phyloP scores from a whole-genome alignment of 2,888 invertebrate genomes.

The Clistopyga incitator region DNA sequence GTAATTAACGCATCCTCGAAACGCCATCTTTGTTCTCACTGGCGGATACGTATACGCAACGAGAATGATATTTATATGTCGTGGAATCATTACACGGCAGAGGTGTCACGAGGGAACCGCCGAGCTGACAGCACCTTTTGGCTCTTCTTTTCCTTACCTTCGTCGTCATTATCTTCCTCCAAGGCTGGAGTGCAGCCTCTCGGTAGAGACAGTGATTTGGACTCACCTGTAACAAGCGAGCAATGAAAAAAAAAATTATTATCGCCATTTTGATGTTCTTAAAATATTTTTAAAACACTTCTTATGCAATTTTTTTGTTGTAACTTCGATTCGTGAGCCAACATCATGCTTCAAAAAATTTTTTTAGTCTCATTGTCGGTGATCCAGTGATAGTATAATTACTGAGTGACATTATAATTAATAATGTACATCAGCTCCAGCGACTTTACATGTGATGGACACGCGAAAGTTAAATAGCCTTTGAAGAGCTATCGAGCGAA shows the following conservation, averaged over 20 bases:
- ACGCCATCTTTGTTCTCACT: conserved; percentile 41
- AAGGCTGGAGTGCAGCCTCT: conserved; percentile 80
- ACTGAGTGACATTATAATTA: background rate
- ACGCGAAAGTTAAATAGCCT: background rate
- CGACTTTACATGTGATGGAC: background rate
- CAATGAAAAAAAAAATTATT: conserved; percentile 45
- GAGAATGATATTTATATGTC: conserved; percentile 57
- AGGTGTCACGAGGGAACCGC: background rate
- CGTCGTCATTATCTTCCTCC: conserved; percentile 70
- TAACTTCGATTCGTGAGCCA: no score
- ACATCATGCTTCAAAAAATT: background rate
- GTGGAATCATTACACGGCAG: conserved; percentile 17
- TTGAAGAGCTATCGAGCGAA: background rate
- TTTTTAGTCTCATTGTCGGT: background rate
- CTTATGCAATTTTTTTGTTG: background rate
- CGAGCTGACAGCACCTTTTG: background rate
- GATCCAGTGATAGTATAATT: background rate
- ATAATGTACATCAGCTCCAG: background rate
- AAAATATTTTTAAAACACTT: no score
- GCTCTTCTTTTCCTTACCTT: conserved; percentile 76
- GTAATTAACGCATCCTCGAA: conserved; percentile 66
- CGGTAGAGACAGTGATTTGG: conserved; percentile 84
- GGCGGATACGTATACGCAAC: conserved; percentile 47
- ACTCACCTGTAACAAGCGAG: conserved; percentile 87
- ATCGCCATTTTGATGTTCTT: background rate